A percentile compares a stretch with the other conserved stretches of the same genome.
These are phyloP conservation scores for Oxyura jamaicensis DNA, from an alignment of 2,113 vertebrate genomes.

Conservation along the genomic window DNA sequence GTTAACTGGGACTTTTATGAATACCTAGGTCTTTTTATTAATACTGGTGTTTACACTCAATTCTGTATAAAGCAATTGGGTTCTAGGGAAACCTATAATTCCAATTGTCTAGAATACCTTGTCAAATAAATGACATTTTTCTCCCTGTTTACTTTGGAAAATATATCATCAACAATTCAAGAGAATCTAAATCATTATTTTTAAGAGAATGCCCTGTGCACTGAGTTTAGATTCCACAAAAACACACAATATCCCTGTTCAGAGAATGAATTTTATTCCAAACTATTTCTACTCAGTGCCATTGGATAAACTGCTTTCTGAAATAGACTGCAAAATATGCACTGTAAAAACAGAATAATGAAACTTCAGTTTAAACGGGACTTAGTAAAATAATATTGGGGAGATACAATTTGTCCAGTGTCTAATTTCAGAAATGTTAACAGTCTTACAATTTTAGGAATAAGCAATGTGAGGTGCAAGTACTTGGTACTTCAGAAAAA, in stretches of 20 bases:
- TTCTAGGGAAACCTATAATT: not conserved
- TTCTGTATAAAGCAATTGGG: not conserved
- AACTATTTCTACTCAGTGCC: not conserved
- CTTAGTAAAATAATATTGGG: not conserved
- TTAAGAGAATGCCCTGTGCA: not conserved
- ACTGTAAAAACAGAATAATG: not conserved
- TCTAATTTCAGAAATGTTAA: not conserved
- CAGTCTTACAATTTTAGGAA: not conserved
- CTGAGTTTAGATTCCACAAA: not conserved
- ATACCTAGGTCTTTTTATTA: not conserved
- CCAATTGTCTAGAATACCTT: not conserved
- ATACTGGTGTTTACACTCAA: not conserved
- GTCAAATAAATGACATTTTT: slow-evolving; percentile 10
- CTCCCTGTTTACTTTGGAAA: slow-evolving; percentile 40
- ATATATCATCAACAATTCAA: not conserved
- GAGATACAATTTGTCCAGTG: not conserved
- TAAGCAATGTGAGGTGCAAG: not conserved
- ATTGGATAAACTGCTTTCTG: not conserved
- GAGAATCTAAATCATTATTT: not conserved
- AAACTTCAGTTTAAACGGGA: not conserved
- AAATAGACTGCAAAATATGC: not conserved
- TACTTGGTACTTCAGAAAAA: not conserved
- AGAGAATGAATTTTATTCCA: not conserved
- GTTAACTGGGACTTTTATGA: not conserved
- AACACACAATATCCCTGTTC: not conserved